These are phyloP conservation scores for Lingula anatina DNA, from an alignment of 2,888 invertebrate genomes.

Conservation along the genomic window DNA sequence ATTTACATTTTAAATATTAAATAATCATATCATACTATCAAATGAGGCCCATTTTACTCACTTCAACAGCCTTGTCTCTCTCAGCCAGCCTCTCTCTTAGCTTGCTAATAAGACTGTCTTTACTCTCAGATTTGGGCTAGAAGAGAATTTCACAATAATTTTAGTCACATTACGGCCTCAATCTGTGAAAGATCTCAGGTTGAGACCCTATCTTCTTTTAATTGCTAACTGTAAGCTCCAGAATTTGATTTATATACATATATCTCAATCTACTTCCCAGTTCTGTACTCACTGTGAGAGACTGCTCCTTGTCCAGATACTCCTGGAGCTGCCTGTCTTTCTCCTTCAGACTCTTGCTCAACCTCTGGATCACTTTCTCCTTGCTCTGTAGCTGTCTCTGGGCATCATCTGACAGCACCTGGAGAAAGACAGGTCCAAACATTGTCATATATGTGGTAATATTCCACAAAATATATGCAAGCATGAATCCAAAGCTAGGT, in stretches of 20 bases:
- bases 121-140: too few relatives aligned
- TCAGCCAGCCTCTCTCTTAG: slow-evolving; percentile 13
- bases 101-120: slow-evolving; percentile 3
- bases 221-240: background rate
- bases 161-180: too few relatives aligned
- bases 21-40: too few relatives aligned
- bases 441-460: background rate
- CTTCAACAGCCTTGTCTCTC: slow-evolving; percentile 14
- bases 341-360: slow-evolving; percentile 14
- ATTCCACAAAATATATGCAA: too few relatives aligned
- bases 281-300: background rate
- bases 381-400: slow-evolving; percentile 16
- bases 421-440: background rate
- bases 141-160: too few relatives aligned
- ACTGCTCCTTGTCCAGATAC: slow-evolving; percentile 9
- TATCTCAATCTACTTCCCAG: background rate
- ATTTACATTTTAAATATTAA: too few relatives aligned
- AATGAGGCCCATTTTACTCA: too few relatives aligned
- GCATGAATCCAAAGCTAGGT: too few relatives aligned
- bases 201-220: background rate
- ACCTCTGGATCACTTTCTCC: slow-evolving; percentile 16
- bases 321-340: slow-evolving; percentile 20
- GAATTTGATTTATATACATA: slow-evolving; percentile 1
- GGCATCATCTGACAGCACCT: slow-evolving; percentile 12
- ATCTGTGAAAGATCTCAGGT: background rate